Evolutionary conservation across 2,888 invertebrate genomes (phyloP), one percentile per base, ranked within the genome.

Genomic region (Argyresthia goedartella): DNA sequence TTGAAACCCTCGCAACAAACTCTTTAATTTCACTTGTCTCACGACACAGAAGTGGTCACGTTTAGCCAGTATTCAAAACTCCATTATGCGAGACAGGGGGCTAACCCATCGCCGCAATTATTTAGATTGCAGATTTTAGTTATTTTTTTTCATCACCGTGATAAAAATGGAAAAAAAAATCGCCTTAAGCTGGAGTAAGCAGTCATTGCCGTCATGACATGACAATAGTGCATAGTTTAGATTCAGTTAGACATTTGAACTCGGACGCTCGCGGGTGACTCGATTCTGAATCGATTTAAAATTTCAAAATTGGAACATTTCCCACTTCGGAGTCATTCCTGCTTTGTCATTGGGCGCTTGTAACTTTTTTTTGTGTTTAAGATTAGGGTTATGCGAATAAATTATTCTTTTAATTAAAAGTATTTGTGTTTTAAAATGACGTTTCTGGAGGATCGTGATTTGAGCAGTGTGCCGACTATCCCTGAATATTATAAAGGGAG

Each of bases 401-500:
- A 13, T 35, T 44, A 44, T 16, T 16, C 0, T 44, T 44, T 44
- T 11, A 8, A 13, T 42, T 16, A 9, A 44, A 41, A 42, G 42
- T 4, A 11, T 14, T 8, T 42, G 1, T 25, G 25, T 25, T 25
- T 25, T 25, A 25, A 25, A 25, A 25, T 25, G 78, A 71, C 71
- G 10, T 78, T 76, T 52, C 51, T 77, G n/a, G 74, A 77, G 52
- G 71, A 76, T 0, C 55, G 71, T 4, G 69, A 78, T 36, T 49
- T 71, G 10, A 54, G 52, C 2, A 53, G 58, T 13, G 62, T 66
- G 54, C 72, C 78, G 0, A 64, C 75, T 4, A 89, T 94, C 43
- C 77, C 90, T 0, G 89, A 91, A 39, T 93, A 90, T 69, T 95
- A 89, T 66, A 82, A 85, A 34, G 91, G 90, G 33, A 91, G 91